Base-by-base conservation (phyloP, 2,797 vertebrate species). In the Pseudochirops cupreus region DNA sequence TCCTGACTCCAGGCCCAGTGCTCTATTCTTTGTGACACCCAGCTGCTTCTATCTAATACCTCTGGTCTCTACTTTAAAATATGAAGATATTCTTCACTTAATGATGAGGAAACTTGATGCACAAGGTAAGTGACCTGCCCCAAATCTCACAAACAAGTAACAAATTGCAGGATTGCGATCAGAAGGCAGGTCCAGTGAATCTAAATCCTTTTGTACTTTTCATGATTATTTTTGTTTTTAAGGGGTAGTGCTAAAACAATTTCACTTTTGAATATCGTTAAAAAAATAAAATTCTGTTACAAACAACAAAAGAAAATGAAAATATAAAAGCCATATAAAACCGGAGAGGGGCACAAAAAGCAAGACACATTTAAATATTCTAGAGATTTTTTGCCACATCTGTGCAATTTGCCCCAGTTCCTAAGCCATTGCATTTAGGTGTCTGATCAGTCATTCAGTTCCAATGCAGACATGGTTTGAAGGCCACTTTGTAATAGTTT, bases 401-500 rank as follows among this genome's bases (percentile, higher is more conserved):
- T 91, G 21, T 91, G 82, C 91, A 94, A 91, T 97, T 96, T 95
- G 54, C 91, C 1, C 0, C 0, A 97, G 94, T 96, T 96, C 97
- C 92, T 53, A 96, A 54, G 96, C 96, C 94, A 93, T 97, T 0
- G 0, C 91, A 74, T 96, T 98, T 93, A 97, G 95, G 62, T 96
- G 97, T 98, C 96, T 96, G 94, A 97, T 96, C 91, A 90, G 87
- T 97, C 0, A 0, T 95, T 98, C 39, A 67, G 92, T 98, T 98
- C 96, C 95, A 93, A 96, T 92, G 67, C 95, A 97, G 97, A 53
- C 91, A 54, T 0, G 0, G 91, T 98, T 98, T 98, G 97, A 98
- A 98, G 94, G 96, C 96, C 96, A 98, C 95, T 98, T 97, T 97
- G 82, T 96, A 98, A 98, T 93, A 91, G 91, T 97, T 98, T 98